Base-by-base conservation (phyloP, 1,140 invertebrate genomes). In the Metopolophium dirhodum region DNA sequence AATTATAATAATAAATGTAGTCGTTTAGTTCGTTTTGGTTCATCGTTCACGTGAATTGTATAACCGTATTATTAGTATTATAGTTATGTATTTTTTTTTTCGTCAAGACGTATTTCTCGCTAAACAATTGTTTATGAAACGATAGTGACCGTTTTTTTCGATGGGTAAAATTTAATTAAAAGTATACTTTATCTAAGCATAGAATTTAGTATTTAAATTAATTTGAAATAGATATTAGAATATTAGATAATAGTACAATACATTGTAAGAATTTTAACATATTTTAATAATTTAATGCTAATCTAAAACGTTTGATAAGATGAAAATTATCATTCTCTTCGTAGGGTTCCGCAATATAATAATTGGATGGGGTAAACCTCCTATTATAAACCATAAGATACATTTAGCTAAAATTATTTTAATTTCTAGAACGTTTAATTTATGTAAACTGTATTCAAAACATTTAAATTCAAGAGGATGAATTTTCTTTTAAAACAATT, bases 351-450 rank as follows among this genome's bases (percentile, higher is more conserved):
- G 22, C 7, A 20, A 41, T 83, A 41, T 83, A 83, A 41, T 83
- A 83, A 83, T 83, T 83, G 20, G 8, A 83, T 22, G 35, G 82
- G 35, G 22, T 83, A 41, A 83, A 41, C 82, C 22, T 23, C 7
- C 8, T 41, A 83, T 41, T 41, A 83, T 83, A 37, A 83, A 83
- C 22, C 22, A 37, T 83, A 83, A 68, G 26, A 23, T 83, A 83
- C 37, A 11, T 83, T 83, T 22, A 41, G 82, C 37, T 41, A 83
- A 83, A 83, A 83, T 23, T 83, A 83, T 83, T 83, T 83, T 83
- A 83, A 83, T 83, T 83, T 83, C 37, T 83, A 23, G 22, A 83
- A 83, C 23, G 82, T 41, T 83, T 83, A 83, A 83, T 83, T 83
- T 41, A 83, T 83, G 82, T 83, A 41, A 83, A 83, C 82, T 41